phyloP scores from a whole-genome alignment of 2,113 vertebrate genomes.

The Eulacestoma nigropectus region DNA sequence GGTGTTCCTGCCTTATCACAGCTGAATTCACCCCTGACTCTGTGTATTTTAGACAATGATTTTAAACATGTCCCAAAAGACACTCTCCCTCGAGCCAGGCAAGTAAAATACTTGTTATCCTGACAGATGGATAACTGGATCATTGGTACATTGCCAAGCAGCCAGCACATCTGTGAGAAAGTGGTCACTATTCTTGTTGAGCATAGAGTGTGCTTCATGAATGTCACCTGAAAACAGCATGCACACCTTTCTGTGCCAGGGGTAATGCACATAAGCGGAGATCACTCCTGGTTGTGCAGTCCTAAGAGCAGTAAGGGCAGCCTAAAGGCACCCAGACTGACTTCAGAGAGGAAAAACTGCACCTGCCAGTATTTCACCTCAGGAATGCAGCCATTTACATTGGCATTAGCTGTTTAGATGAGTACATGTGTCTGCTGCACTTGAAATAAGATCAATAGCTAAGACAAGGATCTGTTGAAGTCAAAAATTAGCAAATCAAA shows the following conservation, averaged over 20 bases:
- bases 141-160: background rate
- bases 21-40: background rate
- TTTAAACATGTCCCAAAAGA: background rate
- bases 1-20: background rate
- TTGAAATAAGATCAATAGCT: background rate
- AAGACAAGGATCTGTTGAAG: background rate
- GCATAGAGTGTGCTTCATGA: background rate
- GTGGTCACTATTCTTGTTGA: background rate
- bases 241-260: background rate
- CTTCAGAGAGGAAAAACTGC: background rate
- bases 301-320: background rate
- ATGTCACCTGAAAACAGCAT: background rate
- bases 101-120: background rate
- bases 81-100: background rate
- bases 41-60: background rate
- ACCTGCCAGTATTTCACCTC: background rate
- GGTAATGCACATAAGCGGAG: background rate
- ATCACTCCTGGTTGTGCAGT: background rate
- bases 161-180: background rate
- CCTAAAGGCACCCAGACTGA: background rate
- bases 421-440: background rate
- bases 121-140: background rate
- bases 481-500: slow-evolving; percentile 7
- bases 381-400: background rate
- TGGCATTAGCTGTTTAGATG: background rate